Percentiles rank a stretch among this genome's conserved stretches.
phyloP scores from a whole-genome alignment of 2,797 vertebrate genomes.

The Brachymystax lenok region DNA sequence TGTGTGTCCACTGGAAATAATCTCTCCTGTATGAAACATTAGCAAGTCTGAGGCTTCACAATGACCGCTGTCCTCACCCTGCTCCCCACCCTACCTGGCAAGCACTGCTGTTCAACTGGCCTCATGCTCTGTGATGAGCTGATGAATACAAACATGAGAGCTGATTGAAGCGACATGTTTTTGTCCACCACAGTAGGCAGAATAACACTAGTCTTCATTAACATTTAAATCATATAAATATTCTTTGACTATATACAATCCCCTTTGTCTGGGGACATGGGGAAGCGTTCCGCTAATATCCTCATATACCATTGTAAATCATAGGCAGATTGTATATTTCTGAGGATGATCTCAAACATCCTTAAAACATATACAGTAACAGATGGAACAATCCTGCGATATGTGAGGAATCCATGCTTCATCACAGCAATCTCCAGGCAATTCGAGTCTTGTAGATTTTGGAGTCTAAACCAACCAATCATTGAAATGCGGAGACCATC shows the following conservation, averaged over 20 bases:
- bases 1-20: slow-evolving; percentile 30
- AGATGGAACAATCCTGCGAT: slow-evolving; percentile 48
- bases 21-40: slow-evolving; percentile 36
- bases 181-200: not conserved
- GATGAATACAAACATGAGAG: slow-evolving; percentile 1
- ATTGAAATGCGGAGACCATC: slow-evolving; percentile 66
- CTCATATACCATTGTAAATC: not conserved
- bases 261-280: no score
- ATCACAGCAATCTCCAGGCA: slow-evolving; percentile 63
- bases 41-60: not conserved
- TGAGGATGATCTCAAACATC: slow-evolving; percentile 58
- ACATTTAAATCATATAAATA: no score
- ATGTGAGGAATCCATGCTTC: slow-evolving; percentile 58
- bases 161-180: not conserved
- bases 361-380: slow-evolving; percentile 31
- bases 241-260: no score
- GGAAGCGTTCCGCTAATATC: no score
- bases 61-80: not conserved
- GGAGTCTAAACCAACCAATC: slow-evolving; percentile 57
- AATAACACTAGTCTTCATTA: not conserved
- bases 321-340: slow-evolving; percentile 11
- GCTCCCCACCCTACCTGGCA: not conserved
- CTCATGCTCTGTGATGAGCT: not conserved
- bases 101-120: not conserved
- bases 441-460: slow-evolving; percentile 64